A percentile compares a stretch with the other conserved stretches of the same genome.
Conservation (phyloP, 2,888 invertebrate genomes). For the Drosophila neotestacea region DNA sequence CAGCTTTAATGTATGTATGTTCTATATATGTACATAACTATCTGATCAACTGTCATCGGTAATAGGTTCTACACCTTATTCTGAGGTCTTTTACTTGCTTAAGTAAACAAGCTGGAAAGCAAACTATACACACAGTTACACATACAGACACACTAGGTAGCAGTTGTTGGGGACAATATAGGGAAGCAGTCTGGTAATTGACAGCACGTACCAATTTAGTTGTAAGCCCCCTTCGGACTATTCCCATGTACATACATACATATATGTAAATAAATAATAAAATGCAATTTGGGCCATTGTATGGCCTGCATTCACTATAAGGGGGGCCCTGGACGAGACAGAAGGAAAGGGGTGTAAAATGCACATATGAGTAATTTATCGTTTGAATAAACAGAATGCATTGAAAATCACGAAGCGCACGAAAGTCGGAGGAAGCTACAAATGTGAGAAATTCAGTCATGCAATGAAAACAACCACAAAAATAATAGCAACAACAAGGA, state of each 20-base stretch:
- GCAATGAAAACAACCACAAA: constrained; percentile 11
- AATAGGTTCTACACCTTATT: background rate
- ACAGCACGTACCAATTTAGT: constrained; percentile 9
- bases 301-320: background rate
- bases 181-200: constrained; percentile 20
- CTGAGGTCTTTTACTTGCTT: background rate
- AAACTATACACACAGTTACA: background rate
- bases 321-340: background rate
- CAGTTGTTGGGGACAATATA: background rate
- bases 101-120: constrained; percentile 10
- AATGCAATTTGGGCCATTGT: constrained; percentile 7
- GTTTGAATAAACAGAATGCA: constrained; percentile 32
- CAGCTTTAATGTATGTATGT: too few relatives aligned
- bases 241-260: background rate
- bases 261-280: constrained; percentile 14
- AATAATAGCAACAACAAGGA: background rate
- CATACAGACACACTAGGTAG: too few relatives aligned
- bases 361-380: constrained; percentile 26
- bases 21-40: too few relatives aligned
- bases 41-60: too few relatives aligned
- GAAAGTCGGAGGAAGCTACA: background rate
- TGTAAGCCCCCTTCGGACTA: background rate
- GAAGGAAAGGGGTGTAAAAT: too few relatives aligned
- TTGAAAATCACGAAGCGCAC: constrained; percentile 25
- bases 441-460: constrained; percentile 14